Conservation (phyloP, 1,140 invertebrate species). For the Sinella curviseta region DNA sequence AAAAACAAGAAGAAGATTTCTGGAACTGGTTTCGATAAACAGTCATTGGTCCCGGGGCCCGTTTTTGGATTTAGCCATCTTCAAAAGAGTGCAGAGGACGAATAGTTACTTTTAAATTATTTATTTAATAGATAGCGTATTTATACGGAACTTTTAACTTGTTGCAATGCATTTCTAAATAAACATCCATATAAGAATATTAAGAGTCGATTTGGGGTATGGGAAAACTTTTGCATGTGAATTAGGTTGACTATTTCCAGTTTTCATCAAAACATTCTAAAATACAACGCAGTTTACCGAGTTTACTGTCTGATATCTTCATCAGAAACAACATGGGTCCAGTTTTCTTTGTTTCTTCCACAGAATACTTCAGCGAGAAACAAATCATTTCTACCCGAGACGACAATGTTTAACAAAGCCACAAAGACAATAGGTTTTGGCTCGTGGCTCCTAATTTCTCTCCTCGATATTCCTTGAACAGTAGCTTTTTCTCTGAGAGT, state of each 20-base stretch:
- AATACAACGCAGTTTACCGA: too few species aligned
- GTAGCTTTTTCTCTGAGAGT: neutral
- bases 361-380: neutral
- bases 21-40: neutral
- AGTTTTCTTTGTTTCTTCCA: too few species aligned
- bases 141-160: slow-evolving; percentile 7
- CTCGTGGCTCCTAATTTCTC: neutral
- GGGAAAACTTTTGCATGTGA: too few species aligned
- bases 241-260: too few species aligned
- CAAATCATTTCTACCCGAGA: neutral
- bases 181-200: too few species aligned
- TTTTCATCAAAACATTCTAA: too few species aligned
- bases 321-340: too few species aligned
- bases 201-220: too few species aligned
- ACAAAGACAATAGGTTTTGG: neutral
- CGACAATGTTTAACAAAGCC: neutral
- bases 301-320: too few species aligned
- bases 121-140: neutral
- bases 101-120: neutral
- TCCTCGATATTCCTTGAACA: neutral
- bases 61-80: neutral
- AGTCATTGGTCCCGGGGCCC: neutral
- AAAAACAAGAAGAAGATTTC: neutral
- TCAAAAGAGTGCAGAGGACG: slow-evolving; percentile 15
- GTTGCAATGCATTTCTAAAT: neutral